Conservation (phyloP, 2,888 invertebrate species). For the Clistopyga incitator region DNA sequence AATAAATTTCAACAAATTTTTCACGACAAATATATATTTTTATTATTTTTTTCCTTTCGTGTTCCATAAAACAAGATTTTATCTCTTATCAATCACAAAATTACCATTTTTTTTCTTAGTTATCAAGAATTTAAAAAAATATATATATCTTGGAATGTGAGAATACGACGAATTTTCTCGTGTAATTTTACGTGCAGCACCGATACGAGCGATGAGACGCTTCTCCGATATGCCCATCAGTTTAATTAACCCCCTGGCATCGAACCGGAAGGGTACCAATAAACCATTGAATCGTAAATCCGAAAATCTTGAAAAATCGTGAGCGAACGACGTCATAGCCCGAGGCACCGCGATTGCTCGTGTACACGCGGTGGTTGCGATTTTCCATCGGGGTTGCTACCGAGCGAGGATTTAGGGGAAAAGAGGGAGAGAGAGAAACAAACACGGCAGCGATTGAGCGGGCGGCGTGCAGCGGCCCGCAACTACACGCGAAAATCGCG, state of each 20-base stretch:
- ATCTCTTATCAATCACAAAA: too few species aligned
- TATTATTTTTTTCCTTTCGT: too few species aligned
- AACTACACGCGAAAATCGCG: constrained; percentile 38
- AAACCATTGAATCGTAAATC: constrained; percentile 29
- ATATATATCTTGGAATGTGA: not conserved
- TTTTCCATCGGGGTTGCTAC: constrained; percentile 30
- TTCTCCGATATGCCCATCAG: not conserved
- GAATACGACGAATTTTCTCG: not conserved
- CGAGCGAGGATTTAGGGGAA: constrained; percentile 30
- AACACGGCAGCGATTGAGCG: constrained; percentile 53
- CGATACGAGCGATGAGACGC: not conserved
- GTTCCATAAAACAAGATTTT: too few species aligned
- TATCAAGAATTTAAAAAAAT: not conserved
- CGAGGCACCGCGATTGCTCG: constrained; percentile 14
- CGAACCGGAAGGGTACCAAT: constrained; percentile 14
- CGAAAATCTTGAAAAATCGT: constrained; percentile 40
- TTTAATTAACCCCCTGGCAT: constrained; percentile 14
- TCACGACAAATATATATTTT: too few species aligned
- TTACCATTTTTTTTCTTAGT: too few species aligned
- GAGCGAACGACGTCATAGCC: constrained; percentile 33
- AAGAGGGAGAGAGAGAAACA: constrained; percentile 36
- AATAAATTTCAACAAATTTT: too few species aligned
- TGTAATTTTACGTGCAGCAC: not conserved
- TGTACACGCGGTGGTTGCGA: constrained; percentile 10
- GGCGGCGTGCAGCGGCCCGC: constrained; percentile 29